These are phyloP conservation scores for Drosophila pectinifera DNA, from an alignment of 1,140 invertebrate genomes.

Conservation along the genomic window DNA sequence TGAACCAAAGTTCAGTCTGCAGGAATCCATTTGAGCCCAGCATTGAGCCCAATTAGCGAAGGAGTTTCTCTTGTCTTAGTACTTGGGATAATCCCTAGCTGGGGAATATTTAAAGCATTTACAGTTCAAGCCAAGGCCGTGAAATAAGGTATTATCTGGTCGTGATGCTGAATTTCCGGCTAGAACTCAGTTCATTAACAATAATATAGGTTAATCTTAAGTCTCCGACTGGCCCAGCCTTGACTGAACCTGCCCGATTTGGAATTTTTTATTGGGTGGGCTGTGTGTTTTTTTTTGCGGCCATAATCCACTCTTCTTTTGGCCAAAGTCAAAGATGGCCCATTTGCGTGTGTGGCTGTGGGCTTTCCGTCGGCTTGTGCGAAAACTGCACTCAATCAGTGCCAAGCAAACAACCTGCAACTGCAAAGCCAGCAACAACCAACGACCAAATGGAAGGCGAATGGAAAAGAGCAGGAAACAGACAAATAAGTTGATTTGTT, in stretches of 20 bases:
- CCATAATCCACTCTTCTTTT: conserved; percentile 29
- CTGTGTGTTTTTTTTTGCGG: conserved; percentile 8
- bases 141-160: too few relatives aligned
- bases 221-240: background rate
- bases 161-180: too few relatives aligned
- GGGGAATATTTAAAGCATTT: background rate
- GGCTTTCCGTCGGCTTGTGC: conserved; percentile 15
- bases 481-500: conserved; percentile 80
- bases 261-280: background rate
- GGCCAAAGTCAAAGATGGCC: conserved; percentile 37
- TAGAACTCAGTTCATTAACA: background rate
- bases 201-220: background rate
- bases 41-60: conserved; percentile 63
- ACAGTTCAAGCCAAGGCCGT: too few relatives aligned
- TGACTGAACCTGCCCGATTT: background rate
- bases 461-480: conserved; percentile 37
- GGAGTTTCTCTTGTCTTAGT: background rate
- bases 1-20: conserved; percentile 43
- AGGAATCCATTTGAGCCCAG: conserved; percentile 14
- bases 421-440: conserved; percentile 21
- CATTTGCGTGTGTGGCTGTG: background rate
- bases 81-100: conserved; percentile 5
- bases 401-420: conserved; percentile 52
- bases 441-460: conserved; percentile 21
- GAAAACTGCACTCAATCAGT: conserved; percentile 68